phyloP scores from a whole-genome alignment of 2,797 vertebrate species.

The Psittacula derbiana region DNA sequence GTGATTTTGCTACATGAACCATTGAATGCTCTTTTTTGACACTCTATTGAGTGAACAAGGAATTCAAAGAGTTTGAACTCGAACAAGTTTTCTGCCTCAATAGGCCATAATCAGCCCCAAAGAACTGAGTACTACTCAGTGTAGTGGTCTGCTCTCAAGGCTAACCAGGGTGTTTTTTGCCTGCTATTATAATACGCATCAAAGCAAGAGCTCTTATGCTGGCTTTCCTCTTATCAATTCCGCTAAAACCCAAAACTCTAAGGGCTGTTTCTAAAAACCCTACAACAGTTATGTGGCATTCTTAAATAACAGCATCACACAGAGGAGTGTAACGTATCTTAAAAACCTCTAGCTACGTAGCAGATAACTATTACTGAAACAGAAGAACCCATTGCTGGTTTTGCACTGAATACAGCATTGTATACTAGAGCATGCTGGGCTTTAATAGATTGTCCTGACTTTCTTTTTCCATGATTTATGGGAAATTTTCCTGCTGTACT shows the following conservation, averaged over 20 bases:
- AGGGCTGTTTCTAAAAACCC: conserved; percentile 67
- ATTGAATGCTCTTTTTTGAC: conserved; percentile 99
- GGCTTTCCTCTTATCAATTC: conserved; percentile 76
- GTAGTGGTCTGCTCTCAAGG: conserved; percentile 91
- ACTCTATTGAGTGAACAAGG: conserved; percentile 96
- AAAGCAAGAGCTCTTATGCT: conserved; percentile 81
- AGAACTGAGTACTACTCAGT: conserved; percentile 93
- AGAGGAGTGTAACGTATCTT: neutral
- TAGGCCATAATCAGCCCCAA: conserved; percentile 97
- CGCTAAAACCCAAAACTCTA: conserved; percentile 73
- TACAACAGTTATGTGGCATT: conserved; percentile 41
- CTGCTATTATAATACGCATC: conserved; percentile 90
- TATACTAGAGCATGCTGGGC: conserved; percentile 8
- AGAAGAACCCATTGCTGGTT: conserved; percentile 7
- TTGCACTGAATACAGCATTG: conserved; percentile 23
- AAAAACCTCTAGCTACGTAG: neutral
- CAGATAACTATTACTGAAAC: conserved; percentile 24
- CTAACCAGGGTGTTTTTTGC: conserved; percentile 94
- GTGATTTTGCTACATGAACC: conserved; percentile 91
- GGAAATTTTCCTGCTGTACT: conserved; percentile 13
- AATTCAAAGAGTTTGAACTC: conserved; percentile 98
- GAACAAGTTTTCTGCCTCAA: conserved; percentile 99
- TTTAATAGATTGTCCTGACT: conserved; percentile 23
- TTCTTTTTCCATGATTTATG: conserved; percentile 19
- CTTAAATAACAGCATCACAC: conserved; percentile 58